Conservation (phyloP, 2,888 invertebrate species). For the Invenusta paracnida region DNA sequence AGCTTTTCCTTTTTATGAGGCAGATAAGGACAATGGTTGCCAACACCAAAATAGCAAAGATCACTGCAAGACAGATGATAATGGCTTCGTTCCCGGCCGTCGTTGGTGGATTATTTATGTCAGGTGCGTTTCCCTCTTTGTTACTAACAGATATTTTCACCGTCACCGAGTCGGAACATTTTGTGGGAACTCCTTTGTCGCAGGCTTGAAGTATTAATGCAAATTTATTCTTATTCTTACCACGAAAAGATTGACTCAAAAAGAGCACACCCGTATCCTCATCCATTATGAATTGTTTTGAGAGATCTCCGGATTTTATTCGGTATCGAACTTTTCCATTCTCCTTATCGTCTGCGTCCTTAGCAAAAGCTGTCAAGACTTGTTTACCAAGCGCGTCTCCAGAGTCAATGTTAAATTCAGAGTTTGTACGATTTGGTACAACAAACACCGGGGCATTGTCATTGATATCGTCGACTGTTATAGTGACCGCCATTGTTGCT, state of each 20-base stretch:
- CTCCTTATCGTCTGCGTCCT: conserved; percentile 28
- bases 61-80: conserved; percentile 2
- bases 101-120: neutral
- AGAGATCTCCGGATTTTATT: conserved; percentile 3
- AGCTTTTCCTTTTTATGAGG: conserved; percentile 3
- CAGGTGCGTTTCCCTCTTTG: neutral
- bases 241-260: neutral
- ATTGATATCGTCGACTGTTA: conserved; percentile 27
- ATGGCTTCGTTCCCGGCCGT: neutral
- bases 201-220: conserved; percentile 12
- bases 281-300: neutral
- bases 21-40: neutral
- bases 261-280: neutral
- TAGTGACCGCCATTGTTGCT: conserved; percentile 15
- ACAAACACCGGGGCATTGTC: conserved; percentile 28
- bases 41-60: neutral
- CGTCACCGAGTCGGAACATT: neutral
- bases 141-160: neutral
- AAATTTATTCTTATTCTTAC: neutral
- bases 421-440: neutral
- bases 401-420: conserved; percentile 7
- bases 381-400: conserved; percentile 10
- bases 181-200: conserved; percentile 24
- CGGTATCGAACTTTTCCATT: conserved; percentile 9
- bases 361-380: neutral